Evolutionary conservation across 2,888 invertebrate species (phyloP), one percentile per base, ranked within the genome.

Genomic region (Oligia strigilis): DNA sequence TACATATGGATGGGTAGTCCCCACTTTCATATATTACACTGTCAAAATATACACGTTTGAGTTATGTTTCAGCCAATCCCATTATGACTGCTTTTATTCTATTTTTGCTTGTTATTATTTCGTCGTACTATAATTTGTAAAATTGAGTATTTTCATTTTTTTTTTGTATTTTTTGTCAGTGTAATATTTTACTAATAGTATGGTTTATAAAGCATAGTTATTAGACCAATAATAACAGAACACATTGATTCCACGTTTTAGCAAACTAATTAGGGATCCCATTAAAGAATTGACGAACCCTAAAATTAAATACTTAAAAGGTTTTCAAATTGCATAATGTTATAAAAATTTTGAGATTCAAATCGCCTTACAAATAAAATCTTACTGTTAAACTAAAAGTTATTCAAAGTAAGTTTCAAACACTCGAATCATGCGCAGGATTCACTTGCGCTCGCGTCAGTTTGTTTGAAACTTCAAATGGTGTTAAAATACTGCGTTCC

Each of bases 191-290:
- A 73, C 55, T 55, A 69, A 73, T 55, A 79, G 75, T 67, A 46
- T n/a, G 9, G 29, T 83, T 76, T 67, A 77, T 55, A 49, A 77
- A 69, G 79, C 49, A 64, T 29, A 29, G 13, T 76, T 77, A 80
- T 76, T n/a, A 62, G 69, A 88, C 65, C 71, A 74, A 80, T 76
- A 74, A 80, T 74, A 83, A 66, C 72, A 72, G 78, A 72, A 84
- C 65, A 71, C 62, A 77, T 72, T 62, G 46, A 77, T 73, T 62
- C 17, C 64, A 64, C 14, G 23, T 75, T 29, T 43, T 64, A 82
- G 6, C 4, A 23, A 69, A 69, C 58, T 14, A 60, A 65, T 83
- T 36, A 19, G 1, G 29, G 62, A 17, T 49, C 36, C 36, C 40
- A 6, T 66, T 43, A 14, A 36, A n/a, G 13, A 67, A 29, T 55